These are phyloP conservation scores for Bostrychus sinensis DNA, from an alignment of 2,113 vertebrate species.

Conservation along the genomic window DNA sequence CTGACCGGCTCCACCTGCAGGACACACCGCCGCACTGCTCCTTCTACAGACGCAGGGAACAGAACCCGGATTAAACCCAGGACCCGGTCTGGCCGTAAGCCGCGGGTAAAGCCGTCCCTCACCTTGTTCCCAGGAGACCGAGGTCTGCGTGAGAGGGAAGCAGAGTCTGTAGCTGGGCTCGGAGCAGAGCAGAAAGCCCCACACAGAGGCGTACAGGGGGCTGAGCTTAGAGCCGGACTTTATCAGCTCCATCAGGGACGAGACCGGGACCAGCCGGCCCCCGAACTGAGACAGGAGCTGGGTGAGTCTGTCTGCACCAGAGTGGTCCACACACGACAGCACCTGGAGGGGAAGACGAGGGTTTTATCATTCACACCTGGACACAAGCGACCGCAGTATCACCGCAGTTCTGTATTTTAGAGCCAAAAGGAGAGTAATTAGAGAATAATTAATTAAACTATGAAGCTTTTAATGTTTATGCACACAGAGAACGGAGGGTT, in stretches of 20 bases:
- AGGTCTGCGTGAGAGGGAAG: slow-evolving; percentile 80
- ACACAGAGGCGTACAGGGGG: slow-evolving; percentile 37
- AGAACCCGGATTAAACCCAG: too few relatives aligned
- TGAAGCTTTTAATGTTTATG: too few relatives aligned
- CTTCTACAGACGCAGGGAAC: slow-evolving; percentile 34
- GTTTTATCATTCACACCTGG: background rate
- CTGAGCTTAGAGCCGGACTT: slow-evolving; percentile 77
- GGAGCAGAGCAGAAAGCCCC: slow-evolving; percentile 80
- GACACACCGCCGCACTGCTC: slow-evolving; percentile 69
- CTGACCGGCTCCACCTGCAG: slow-evolving; percentile 84
- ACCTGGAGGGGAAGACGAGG: slow-evolving; percentile 65
- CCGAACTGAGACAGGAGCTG: slow-evolving; percentile 77
- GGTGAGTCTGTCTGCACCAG: slow-evolving; percentile 82
- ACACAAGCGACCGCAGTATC: too few relatives aligned
- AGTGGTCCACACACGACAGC: slow-evolving; percentile 75
- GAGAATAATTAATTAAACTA: too few relatives aligned
- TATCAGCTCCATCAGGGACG: slow-evolving; percentile 66
- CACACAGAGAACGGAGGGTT: too few relatives aligned
- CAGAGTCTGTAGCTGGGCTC: slow-evolving; percentile 72
- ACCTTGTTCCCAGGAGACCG: slow-evolving; percentile 78
- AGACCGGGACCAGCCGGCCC: slow-evolving; percentile 84
- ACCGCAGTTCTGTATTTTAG: too few relatives aligned
- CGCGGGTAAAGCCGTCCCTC: too few relatives aligned
- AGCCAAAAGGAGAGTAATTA: too few relatives aligned
- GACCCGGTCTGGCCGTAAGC: too few relatives aligned